phyloP scores from a whole-genome alignment of 2,797 vertebrate species.

The Falco novaeseelandiae region DNA sequence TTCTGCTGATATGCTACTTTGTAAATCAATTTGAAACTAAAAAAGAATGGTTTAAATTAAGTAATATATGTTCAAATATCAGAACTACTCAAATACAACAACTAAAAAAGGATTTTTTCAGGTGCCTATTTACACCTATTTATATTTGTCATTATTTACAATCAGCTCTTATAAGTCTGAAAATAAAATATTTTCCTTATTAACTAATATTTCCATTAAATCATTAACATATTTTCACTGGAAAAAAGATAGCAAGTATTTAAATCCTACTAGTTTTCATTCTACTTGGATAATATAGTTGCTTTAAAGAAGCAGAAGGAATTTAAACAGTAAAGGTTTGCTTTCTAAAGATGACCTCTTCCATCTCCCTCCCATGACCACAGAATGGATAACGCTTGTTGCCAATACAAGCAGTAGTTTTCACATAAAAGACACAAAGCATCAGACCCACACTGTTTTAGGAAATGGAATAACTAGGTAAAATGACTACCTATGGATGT shows the following conservation, averaged over 20 bases:
- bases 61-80: background rate
- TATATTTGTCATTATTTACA: background rate
- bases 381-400: background rate
- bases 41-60: background rate
- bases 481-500: constrained; percentile 12
- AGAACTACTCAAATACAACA: background rate
- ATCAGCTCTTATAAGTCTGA: background rate
- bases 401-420: background rate
- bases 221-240: background rate
- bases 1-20: background rate
- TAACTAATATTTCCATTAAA: background rate
- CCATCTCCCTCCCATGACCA: background rate
- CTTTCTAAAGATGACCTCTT: background rate
- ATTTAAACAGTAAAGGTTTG: background rate
- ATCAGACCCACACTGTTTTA: background rate
- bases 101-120: background rate
- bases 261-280: background rate
- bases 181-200: background rate
- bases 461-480: background rate
- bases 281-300: background rate
- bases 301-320: background rate
- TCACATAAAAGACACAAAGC: background rate
- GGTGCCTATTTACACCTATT: background rate
- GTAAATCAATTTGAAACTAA: background rate
- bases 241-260: background rate